Evolutionary conservation across 1,140 invertebrate species (phyloP).

Genomic region (Caenorhabditis brenneri): DNA sequence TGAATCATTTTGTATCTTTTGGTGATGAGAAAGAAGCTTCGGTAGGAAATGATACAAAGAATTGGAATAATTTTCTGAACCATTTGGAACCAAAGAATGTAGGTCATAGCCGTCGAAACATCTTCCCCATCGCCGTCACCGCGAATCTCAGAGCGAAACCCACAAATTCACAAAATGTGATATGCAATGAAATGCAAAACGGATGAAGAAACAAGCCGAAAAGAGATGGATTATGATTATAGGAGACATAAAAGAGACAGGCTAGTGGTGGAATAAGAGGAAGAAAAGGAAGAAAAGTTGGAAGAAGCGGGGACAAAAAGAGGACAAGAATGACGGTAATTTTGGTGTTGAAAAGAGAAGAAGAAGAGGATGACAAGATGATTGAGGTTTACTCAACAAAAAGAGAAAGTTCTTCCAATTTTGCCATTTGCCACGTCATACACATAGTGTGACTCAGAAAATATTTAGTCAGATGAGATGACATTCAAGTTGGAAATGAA

Average conservation of each 20-base stretch:
- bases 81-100: not conserved
- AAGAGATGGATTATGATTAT: conserved; percentile 10
- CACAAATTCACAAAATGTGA: conserved; percentile 1
- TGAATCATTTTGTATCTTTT: too few species aligned
- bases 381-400: not conserved
- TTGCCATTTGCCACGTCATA: conserved; percentile 3
- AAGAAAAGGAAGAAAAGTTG: not conserved
- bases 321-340: not conserved
- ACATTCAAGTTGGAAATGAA: conserved; percentile 1
- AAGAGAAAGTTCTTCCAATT: not conserved
- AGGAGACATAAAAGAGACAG: not conserved
- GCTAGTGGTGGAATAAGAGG: too few species aligned
- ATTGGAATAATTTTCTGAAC: too few species aligned
- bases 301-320: not conserved
- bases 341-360: not conserved
- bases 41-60: too few species aligned
- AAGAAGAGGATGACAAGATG: conserved; percentile 37
- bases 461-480: not conserved
- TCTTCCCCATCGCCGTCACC: too few species aligned
- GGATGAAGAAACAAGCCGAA: not conserved
- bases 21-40: too few species aligned
- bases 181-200: not conserved
- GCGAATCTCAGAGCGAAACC: not conserved
- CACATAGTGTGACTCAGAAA: not conserved
- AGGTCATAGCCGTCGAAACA: not conserved